Percentiles rank a stretch among this genome's conserved stretches.
Evolutionary conservation across 1,140 invertebrate genomes (phyloP).

Genomic region (Anoplophora glabripennis): DNA sequence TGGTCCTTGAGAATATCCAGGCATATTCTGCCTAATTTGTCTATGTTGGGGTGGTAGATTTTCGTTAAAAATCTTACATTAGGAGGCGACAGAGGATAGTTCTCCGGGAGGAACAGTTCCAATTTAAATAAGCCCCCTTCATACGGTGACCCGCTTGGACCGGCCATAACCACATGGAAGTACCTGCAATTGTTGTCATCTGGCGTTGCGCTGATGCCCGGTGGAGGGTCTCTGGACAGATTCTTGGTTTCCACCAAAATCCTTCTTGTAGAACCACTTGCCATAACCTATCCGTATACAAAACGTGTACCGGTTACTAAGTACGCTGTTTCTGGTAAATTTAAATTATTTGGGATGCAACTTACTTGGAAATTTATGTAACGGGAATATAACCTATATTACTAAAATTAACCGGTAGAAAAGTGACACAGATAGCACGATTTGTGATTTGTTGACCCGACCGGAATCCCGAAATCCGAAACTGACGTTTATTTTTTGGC

Average conservation of each 20-base stretch:
- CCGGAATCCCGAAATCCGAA: no score
- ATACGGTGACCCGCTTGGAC: conserved; percentile 65
- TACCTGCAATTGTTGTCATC: conserved; percentile 74
- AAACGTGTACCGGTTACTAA: neutral
- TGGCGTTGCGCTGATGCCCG: conserved; percentile 71
- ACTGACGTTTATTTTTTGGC: no score
- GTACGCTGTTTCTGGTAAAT: no score
- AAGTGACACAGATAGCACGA: no score
- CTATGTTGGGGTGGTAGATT: conserved; percentile 82
- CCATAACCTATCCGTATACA: conserved; percentile 29
- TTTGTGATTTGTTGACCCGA: no score
- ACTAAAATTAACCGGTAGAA: no score
- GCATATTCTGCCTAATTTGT: conserved; percentile 76
- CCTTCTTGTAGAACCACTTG: conserved; percentile 36
- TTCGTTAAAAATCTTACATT: conserved; percentile 77
- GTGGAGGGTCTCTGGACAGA: conserved; percentile 58
- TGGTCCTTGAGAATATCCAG: conserved; percentile 81
- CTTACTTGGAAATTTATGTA: neutral
- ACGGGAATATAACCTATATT: conserved; percentile 4
- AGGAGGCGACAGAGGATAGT: conserved; percentile 76
- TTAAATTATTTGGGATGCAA: neutral
- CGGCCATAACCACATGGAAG: conserved; percentile 73
- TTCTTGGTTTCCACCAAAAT: conserved; percentile 48
- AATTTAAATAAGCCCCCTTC: conserved; percentile 75
- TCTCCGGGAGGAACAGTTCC: conserved; percentile 76